Base-by-base conservation (phyloP, 2,888 invertebrate genomes). In the Catocala fraxini region DNA sequence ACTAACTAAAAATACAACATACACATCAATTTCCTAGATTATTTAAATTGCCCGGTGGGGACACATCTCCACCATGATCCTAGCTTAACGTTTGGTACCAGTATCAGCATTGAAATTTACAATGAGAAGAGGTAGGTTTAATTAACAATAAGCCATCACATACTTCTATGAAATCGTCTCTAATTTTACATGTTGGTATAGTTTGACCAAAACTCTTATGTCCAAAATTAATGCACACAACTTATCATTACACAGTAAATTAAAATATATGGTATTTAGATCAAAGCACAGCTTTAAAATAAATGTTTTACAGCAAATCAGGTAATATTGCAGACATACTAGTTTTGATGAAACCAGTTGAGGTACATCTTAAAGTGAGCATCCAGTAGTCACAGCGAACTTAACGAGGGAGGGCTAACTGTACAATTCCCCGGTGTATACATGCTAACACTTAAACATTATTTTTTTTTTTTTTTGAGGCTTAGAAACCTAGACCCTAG, bases 1-100 rank as follows among this genome's bases (percentile, higher is more conserved):
- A 89, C 90, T 93, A 94, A 94, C 91, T 93, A 93, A 94, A 93
- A 93, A 93, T 93, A 94, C 92, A 93, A 93, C 93, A 93, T 94
- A 93, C 92, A 92, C 87, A 88, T 91, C 89, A 91, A 92, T 89
- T 93, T 91, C 89, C 90, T 92, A 93, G 88, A 88, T 87, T 85
- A 85, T 81, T 83, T 83, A 70, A 71, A 63, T 66, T 68, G 70
- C 62, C 33, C 39, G 59, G 73, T 73, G 70, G 71, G 71, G 68
- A 67, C 15, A 49, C 51, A 56, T 62, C 81, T 75, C 77, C 82
- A 75, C 80, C 77, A 70, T 79, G 77, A 79, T 81, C 90, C 89
- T 91, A 92, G 87, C 87, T 87, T 90, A 89, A 85, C 79, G 92
- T 93, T 93, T 93, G 94, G 93, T 93, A 92, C 89, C 86, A 88